Evolutionary conservation across 2,888 invertebrate genomes (phyloP).

Genomic region (Drosophila infuscata): DNA sequence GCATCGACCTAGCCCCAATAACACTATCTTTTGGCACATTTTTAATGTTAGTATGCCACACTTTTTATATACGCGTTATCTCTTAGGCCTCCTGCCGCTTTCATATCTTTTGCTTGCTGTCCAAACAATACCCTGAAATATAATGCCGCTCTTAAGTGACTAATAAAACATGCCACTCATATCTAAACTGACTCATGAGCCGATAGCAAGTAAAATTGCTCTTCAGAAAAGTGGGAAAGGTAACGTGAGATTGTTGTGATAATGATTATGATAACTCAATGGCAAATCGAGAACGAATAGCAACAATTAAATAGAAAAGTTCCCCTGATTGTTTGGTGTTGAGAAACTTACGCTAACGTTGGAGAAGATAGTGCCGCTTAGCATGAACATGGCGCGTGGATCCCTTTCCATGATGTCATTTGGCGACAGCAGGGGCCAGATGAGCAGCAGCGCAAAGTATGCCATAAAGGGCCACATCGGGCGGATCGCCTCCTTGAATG

Average conservation of each 20-base stretch:
- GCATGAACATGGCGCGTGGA: constrained; percentile 94
- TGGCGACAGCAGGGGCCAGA: constrained; percentile 94
- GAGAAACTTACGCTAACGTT: constrained; percentile 95
- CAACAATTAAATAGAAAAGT: neutral
- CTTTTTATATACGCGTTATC: neutral
- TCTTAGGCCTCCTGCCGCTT: too few relatives aligned
- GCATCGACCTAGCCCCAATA: neutral
- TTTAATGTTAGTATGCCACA: neutral
- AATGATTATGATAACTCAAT: neutral
- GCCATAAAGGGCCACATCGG: constrained; percentile 92
- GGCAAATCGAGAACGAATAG: neutral
- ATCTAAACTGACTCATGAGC: constrained; percentile 28
- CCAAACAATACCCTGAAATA: neutral
- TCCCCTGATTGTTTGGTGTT: neutral
- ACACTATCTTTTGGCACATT: neutral
- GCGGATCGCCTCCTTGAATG: constrained; percentile 92
- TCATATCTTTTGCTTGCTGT: neutral
- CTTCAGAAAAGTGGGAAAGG: neutral
- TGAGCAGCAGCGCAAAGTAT: constrained; percentile 90
- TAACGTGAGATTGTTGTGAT: constrained; percentile 19
- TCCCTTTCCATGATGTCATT: constrained; percentile 92
- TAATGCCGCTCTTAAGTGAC: neutral
- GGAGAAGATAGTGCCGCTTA: constrained; percentile 97
- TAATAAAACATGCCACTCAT: constrained; percentile 1
- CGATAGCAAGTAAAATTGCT: constrained; percentile 14